Base-by-base conservation (phyloP, 1,140 invertebrate species). In the Helicoverpa armigera region DNA sequence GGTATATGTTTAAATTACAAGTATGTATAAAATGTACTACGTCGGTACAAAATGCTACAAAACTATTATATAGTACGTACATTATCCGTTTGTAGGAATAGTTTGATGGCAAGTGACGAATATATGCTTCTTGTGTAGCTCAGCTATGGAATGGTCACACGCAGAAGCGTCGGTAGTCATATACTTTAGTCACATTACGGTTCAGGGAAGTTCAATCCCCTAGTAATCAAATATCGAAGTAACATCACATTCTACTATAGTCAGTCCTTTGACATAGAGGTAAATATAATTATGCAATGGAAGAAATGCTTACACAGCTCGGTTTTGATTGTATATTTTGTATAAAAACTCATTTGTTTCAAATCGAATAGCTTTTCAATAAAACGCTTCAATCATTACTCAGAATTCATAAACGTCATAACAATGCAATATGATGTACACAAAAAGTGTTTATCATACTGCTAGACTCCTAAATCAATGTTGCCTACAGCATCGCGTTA, bases 11-110 rank as follows among this genome's bases (percentile, higher is more conserved):
- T 70, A 79, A 70, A 79, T 69, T 79, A 80, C 76, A 80, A 78
- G 76, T 48, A 58, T 81, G 80, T 85, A 87, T 83, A 86, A 87
- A 86, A 86, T 86, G 80, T 85, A 82, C 83, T 86, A 83, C 81
- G 70, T 48, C 60, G 76, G 85, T 86, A 86, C 83, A 85, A 86
- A 87, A 88, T 73, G 79, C 85, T 88, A 86, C 67, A 77, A 82
- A 81, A 82, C 73, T 79, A 84, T 85, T 82, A 81, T 80, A 70
- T 81, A 85, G 70, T 73, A 77, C 48, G 69, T 79, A 73, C 48
- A 75, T 29, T 83, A 70, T 76, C 43, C 58, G 73, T 65, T 81
- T 72, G 61, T 80, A 82, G 56, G 79, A 82, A 83, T 85, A 78
- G 60, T 18, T 80, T 43, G 79, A 73, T 87, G 67, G 80, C 79